Evolutionary conservation across 2,888 invertebrate species (phyloP).

Genomic region (Cerceris rybyensis): DNA sequence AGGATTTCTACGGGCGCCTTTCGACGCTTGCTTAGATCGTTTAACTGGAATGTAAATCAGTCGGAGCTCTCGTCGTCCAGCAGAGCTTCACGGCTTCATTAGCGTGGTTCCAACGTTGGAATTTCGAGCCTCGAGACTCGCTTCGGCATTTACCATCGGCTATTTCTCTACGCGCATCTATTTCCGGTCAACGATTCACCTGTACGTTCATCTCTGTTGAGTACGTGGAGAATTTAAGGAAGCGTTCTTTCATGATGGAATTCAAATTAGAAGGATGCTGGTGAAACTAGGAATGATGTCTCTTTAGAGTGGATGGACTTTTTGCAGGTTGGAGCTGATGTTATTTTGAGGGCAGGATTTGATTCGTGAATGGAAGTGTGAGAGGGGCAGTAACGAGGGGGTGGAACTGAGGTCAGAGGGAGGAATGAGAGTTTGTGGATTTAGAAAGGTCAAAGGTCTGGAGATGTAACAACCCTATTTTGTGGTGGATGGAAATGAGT

Average conservation of each 20-base stretch:
- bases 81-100: conserved; percentile 45
- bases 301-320: background rate
- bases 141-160: background rate
- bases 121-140: conserved; percentile 30
- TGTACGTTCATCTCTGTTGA: background rate
- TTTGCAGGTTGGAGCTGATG: no score
- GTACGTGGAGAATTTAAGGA: background rate
- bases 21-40: conserved; percentile 44
- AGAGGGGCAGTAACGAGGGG: no score
- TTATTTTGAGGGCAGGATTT: no score
- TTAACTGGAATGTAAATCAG: conserved; percentile 60
- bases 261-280: background rate
- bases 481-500: no score
- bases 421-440: no score
- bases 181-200: conserved; percentile 6
- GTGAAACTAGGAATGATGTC: background rate
- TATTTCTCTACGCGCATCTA: background rate
- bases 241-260: no score
- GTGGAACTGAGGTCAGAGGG: no score
- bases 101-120: conserved; percentile 35
- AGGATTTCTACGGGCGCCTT: conserved; percentile 36
- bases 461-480: no score
- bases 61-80: conserved; percentile 30
- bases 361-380: no score
- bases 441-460: no score